Percentiles rank a stretch among this genome's conserved stretches.
Evolutionary conservation across 1,140 invertebrate genomes (phyloP).

Genomic region (Thaumatotibia leucotreta): DNA sequence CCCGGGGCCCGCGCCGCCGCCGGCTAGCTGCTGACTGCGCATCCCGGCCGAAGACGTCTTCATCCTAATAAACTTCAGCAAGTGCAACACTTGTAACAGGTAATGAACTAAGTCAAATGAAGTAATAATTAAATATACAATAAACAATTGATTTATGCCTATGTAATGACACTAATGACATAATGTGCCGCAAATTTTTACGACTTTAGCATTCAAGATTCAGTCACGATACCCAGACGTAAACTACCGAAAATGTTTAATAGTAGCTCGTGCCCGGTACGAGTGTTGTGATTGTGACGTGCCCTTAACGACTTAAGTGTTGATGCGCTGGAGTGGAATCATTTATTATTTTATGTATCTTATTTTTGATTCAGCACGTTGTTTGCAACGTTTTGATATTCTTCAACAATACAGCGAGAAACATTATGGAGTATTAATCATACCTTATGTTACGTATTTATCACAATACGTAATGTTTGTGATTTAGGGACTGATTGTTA

Average conservation of each 20-base stretch:
- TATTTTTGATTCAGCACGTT: constrained; percentile 37
- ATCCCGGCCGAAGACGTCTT: constrained; percentile 17
- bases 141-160: background rate
- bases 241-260: constrained; percentile 42
- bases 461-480: background rate
- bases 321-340: constrained; percentile 55
- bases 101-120: background rate
- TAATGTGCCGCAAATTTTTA: background rate
- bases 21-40: constrained; percentile 19
- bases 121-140: background rate
- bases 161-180: no score
- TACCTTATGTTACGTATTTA: background rate
- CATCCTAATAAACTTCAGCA: constrained; percentile 23
- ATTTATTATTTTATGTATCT: constrained; percentile 67
- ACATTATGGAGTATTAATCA: constrained; percentile 17
- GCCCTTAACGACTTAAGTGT: constrained; percentile 62
- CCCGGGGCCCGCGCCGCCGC: constrained; percentile 21
- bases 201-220: constrained; percentile 28
- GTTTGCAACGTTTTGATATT: constrained; percentile 21
- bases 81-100: background rate
- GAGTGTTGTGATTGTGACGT: constrained; percentile 37
- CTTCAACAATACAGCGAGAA: constrained; percentile 21
- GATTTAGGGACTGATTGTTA: background rate
- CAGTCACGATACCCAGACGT: constrained; percentile 33
- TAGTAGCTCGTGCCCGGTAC: constrained; percentile 57